Conservation (phyloP, 2,113 vertebrate genomes). For the Solenodon paradoxus region DNA sequence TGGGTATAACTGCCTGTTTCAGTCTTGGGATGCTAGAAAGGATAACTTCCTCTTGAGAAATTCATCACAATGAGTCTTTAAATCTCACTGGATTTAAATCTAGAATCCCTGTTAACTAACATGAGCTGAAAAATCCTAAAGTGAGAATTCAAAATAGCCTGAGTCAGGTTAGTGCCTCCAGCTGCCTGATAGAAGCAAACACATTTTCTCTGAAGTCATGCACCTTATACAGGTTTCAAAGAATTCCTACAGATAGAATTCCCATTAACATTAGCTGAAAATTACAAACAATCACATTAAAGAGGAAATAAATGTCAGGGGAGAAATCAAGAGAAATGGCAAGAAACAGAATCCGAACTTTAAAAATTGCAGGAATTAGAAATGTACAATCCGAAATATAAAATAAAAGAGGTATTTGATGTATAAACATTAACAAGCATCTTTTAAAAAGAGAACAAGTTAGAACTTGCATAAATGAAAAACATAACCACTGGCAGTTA, state of each 20-base stretch:
- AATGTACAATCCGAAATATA: not conserved
- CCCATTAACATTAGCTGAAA: not conserved
- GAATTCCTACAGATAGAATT: not conserved
- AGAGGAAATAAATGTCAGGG: not conserved
- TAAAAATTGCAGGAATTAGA: not conserved
- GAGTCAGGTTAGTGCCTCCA: not conserved
- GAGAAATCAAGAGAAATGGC: not conserved
- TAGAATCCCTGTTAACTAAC: not conserved
- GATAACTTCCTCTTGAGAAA: conserved; percentile 43
- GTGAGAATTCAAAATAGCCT: conserved; percentile 25
- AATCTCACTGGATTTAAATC: conserved; percentile 18
- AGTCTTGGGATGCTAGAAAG: not conserved
- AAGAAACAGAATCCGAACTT: not conserved
- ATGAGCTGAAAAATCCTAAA: conserved; percentile 12
- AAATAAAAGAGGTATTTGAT: not conserved
- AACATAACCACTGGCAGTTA: not conserved
- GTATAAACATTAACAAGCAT: not conserved
- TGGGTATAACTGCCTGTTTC: not conserved
- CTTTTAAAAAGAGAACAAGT: not conserved
- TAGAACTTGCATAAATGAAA: conserved; percentile 3
- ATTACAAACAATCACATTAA: conserved; percentile 33
- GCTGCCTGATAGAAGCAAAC: not conserved
- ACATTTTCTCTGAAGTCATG: not conserved
- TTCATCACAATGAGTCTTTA: not conserved
- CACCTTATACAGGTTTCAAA: not conserved